Evolutionary conservation across 2,797 vertebrate genomes (phyloP), one percentile per base, ranked within the genome.

Genomic region (Catostomus latipinnis): DNA sequence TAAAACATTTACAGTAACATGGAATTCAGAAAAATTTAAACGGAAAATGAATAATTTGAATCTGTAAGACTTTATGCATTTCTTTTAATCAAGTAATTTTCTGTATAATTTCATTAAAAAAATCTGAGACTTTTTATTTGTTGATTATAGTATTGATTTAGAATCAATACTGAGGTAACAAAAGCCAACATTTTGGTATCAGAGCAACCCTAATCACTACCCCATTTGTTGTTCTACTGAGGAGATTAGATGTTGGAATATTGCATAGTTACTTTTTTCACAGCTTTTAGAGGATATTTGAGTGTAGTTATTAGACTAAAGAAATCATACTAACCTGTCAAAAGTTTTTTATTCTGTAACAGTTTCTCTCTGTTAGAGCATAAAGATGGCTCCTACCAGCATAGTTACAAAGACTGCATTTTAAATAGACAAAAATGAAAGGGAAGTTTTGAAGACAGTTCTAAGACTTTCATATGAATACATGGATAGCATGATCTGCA

Each of bases 191-290:
- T 34, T 34, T 34, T 34, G 34, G 34, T 34, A 34, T 34, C 34
- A 4, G 34, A 34, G 34, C 34, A 34, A 34, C 34, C 34, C 34
- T 34, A 34, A 34, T 34, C 34, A 74, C 72, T 6, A 53, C 57
- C 22, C 11, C 11, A 34, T 58, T 58, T 75, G 8, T 60, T 76
- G 63, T 49, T 49, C 46, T 70, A 77, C 9, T 16, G 5, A 53
- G 58, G 45, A 63, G 58, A 78, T 78, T 71, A 13, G 46, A 69
- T 77, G 57, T 61, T 77, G 66, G 67, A 62, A n/a, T 78, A 61
- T 63, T 54, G 61, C 67, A 71, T 45, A 46, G 22, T 13, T 34
- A n/a, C 62, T 71, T 78, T 67, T 62, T 71, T 71, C 13, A 22
- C 49, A 62, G 76, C 48, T 78, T 78, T 71, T 10, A 34, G 57